These are phyloP conservation scores for Sorex araneus DNA, from an alignment of 2,113 vertebrate genomes.

Conservation along the genomic window DNA sequence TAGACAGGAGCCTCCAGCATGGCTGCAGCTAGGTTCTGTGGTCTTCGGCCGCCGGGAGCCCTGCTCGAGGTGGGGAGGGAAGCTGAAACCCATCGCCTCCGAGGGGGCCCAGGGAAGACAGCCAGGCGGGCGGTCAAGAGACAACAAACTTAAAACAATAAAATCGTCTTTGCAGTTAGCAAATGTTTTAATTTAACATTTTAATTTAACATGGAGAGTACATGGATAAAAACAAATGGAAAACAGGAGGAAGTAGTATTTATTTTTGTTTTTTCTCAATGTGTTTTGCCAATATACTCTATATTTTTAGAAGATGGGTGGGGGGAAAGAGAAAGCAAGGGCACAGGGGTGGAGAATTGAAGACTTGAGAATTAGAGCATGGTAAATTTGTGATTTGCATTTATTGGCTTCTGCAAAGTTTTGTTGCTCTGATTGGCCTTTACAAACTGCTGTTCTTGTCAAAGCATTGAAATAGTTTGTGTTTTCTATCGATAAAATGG, in stretches of 20 bases:
- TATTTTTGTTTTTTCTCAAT: neutral
- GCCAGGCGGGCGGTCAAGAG: too few relatives aligned
- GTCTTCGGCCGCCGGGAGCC: too few relatives aligned
- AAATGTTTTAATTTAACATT: conserved; percentile 36
- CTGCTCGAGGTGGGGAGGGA: too few relatives aligned
- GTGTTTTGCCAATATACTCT: neutral
- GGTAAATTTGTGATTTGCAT: neutral
- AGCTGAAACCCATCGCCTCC: too few relatives aligned
- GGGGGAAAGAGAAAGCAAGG: neutral
- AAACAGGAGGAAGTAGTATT: neutral
- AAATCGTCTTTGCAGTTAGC: conserved; percentile 5
- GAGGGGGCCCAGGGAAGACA: too few relatives aligned
- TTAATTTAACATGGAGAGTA: too few relatives aligned
- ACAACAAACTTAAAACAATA: conserved; percentile 51
- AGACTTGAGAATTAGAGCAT: neutral
- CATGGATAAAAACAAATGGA: neutral
- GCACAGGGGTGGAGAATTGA: too few relatives aligned
- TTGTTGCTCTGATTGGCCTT: neutral
- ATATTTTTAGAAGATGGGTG: neutral
- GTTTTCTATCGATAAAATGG: neutral
- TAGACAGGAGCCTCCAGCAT: too few relatives aligned
- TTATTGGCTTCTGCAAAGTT: neutral
- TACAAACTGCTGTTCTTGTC: conserved; percentile 11
- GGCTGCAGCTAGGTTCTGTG: too few relatives aligned
- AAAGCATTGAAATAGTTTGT: neutral